Percentiles rank a stretch among this genome's conserved stretches.
Evolutionary conservation across 2,113 vertebrate genomes (phyloP).

Genomic region (Pyrgilauda ruficollis): DNA sequence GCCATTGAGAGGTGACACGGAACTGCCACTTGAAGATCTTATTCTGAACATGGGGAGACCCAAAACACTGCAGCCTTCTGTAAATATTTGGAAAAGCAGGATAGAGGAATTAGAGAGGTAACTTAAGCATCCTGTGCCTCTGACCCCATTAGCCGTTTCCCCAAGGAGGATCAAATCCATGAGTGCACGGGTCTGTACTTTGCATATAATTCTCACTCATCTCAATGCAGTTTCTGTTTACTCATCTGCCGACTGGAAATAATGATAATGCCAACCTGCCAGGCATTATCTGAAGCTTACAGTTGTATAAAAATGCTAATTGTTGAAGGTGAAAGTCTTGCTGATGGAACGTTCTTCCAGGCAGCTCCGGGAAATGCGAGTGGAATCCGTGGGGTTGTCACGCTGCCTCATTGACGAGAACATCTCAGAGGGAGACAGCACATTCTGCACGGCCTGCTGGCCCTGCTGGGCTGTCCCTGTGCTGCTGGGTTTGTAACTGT

Average conservation of each 20-base stretch:
- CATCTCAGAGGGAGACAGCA: neutral
- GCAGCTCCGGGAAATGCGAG: neutral
- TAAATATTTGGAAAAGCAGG: neutral
- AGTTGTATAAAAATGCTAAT: constrained; percentile 15
- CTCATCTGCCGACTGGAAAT: constrained; percentile 19
- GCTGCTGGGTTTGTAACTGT: neutral
- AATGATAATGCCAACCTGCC: constrained; percentile 20
- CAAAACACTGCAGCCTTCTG: neutral
- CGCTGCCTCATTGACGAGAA: neutral
- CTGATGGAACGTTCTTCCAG: neutral
- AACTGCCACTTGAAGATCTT: neutral
- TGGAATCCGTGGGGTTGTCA: fast-evolving
- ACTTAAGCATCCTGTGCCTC: neutral
- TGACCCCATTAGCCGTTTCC: neutral
- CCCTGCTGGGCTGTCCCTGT: neutral
- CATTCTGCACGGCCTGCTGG: neutral
- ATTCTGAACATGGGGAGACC: neutral
- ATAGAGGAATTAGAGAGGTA: neutral
- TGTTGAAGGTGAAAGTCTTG: neutral
- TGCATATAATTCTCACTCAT: constrained; percentile 9
- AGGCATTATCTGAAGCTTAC: constrained; percentile 1
- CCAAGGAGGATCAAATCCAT: neutral
- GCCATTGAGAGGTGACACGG: neutral
- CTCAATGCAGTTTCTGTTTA: constrained; percentile 15
- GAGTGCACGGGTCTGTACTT: neutral